Conservation (phyloP, 2,113 vertebrate genomes). For the Eubucco bourcierii region DNA sequence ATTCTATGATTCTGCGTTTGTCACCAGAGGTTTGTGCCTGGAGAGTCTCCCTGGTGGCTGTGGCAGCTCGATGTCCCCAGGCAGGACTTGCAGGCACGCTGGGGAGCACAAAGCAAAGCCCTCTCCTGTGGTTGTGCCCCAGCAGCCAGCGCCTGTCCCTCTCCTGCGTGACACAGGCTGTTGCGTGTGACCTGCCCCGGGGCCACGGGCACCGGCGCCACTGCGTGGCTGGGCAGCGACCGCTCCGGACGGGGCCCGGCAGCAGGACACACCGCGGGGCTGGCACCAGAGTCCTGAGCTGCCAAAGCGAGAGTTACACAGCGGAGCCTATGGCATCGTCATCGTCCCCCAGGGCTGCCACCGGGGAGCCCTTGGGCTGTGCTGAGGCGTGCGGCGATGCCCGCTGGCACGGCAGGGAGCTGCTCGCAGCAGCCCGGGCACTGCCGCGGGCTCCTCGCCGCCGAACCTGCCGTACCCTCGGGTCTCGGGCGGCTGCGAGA, state of each 20-base stretch:
- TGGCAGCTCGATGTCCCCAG: accelerated
- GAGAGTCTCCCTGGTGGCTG: accelerated
- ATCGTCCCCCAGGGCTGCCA: accelerated
- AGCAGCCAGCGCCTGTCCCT: background rate
- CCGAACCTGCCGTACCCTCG: background rate
- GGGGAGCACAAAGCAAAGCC: accelerated
- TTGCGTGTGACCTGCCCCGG: background rate
- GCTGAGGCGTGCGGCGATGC: background rate
- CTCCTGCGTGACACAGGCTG: background rate
- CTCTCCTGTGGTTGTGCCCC: background rate
- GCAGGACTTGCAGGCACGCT: accelerated
- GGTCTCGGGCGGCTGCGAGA: background rate
- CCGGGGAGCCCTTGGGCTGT: background rate
- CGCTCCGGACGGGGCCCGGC: accelerated
- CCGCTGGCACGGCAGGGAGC: background rate
- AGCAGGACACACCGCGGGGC: accelerated
- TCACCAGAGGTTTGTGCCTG: accelerated
- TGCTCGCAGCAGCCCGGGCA: accelerated
- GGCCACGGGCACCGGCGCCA: background rate
- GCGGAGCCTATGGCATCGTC: accelerated
- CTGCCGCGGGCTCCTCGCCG: accelerated
- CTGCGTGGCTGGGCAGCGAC: accelerated
- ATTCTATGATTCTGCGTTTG: no score
- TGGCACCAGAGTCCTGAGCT: accelerated
- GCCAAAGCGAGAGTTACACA: background rate